These are phyloP conservation scores for Amphimedon queenslandica DNA, from an alignment of 37 sponge, comb jelly and placozoan species.

Conservation along the genomic window DNA sequence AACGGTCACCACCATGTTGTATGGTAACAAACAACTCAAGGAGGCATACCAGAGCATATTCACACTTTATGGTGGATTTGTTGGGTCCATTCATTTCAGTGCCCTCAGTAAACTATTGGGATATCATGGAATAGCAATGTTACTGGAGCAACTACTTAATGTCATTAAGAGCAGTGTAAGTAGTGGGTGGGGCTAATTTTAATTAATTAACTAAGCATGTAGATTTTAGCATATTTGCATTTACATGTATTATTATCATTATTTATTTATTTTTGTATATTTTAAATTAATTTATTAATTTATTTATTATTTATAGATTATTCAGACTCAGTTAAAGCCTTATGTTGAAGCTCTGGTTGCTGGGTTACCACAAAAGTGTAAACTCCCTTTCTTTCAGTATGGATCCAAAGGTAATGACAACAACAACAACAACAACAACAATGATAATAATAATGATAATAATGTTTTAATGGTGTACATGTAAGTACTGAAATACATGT, in stretches of 20 bases:
- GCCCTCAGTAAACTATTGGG: constrained; percentile 88
- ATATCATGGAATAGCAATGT: constrained; percentile 89
- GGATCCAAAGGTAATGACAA: constrained; percentile 63
- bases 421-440: too few relatives aligned
- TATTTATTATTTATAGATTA: too few relatives aligned
- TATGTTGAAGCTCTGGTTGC: constrained; percentile 72
- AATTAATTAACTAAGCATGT: background rate
- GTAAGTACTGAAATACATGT: background rate
- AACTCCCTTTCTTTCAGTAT: constrained; percentile 88
- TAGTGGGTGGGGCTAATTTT: background rate
- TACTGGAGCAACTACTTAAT: constrained; percentile 86
- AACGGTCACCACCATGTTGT: constrained; percentile 47
- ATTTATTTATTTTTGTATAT: background rate
- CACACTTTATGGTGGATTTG: constrained; percentile 72
- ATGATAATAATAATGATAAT: too few relatives aligned
- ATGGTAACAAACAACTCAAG: constrained; percentile 78
- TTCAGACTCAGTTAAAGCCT: constrained; percentile 51
- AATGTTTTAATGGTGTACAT: background rate
- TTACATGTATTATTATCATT: background rate
- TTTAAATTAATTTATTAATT: too few relatives aligned
- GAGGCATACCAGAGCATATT: constrained; percentile 70
- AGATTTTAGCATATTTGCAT: background rate
- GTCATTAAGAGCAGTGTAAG: constrained; percentile 64
- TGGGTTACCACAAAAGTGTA: constrained; percentile 91
- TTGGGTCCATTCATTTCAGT: constrained; percentile 87